These are phyloP conservation scores for Cebidichthys violaceus DNA, from an alignment of 2,113 vertebrate species.

Conservation along the genomic window DNA sequence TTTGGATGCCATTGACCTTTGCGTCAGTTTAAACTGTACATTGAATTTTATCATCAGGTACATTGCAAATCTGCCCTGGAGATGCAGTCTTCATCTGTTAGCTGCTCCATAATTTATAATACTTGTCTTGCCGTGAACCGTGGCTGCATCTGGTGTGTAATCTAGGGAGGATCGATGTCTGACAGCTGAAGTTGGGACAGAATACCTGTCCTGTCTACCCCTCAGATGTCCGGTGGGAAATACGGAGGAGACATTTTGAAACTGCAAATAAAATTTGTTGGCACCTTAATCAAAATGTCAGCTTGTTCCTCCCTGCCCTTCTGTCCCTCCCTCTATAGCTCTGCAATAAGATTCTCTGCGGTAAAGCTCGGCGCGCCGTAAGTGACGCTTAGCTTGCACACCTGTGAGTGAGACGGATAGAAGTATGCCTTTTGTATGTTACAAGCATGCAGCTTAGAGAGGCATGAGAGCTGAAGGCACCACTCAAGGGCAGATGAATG, in stretches of 20 bases:
- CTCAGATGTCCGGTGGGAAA: constrained; percentile 64
- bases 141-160: constrained; percentile 64
- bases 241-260: constrained; percentile 62
- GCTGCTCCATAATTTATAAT: constrained; percentile 77
- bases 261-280: constrained; percentile 70
- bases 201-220: constrained; percentile 64
- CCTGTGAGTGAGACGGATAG: background rate
- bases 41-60: constrained; percentile 52
- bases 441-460: background rate
- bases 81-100: constrained; percentile 58
- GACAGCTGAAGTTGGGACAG: constrained; percentile 63
- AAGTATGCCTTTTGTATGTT: background rate
- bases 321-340: constrained; percentile 5
- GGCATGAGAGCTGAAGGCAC: background rate
- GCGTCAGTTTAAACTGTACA: constrained; percentile 63
- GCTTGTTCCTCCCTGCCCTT: constrained; percentile 18
- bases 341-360: constrained; percentile 28
- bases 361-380: constrained; percentile 6
- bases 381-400: background rate
- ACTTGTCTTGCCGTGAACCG: constrained; percentile 58
- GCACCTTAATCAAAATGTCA: constrained; percentile 76
- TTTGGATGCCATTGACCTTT: constrained; percentile 69
- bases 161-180: constrained; percentile 71
- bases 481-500: background rate
- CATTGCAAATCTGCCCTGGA: constrained; percentile 55